phyloP scores from a whole-genome alignment of 2,113 vertebrate species.

The Notarius lentiginosus region DNA sequence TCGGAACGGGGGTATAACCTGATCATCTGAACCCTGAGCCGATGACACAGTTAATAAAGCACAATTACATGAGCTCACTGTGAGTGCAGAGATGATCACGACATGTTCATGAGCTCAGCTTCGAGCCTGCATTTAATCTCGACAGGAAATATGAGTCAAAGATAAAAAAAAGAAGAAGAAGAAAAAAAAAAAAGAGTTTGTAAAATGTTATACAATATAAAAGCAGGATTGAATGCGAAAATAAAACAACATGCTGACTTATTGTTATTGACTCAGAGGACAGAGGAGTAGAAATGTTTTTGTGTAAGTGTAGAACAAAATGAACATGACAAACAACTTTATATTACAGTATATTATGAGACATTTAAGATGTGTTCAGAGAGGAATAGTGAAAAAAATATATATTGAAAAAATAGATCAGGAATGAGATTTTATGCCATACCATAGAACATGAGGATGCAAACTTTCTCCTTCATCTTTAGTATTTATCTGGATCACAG shows the following conservation, averaged over 20 bases:
- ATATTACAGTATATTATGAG: no score
- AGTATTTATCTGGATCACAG: no score
- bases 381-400: no score
- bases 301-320: no score
- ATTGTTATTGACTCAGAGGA: not conserved
- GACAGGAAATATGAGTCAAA: not conserved
- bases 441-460: no score
- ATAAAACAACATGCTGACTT: not conserved
- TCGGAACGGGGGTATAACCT: not conserved
- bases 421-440: no score
- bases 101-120: constrained; percentile 27
- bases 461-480: no score
- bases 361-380: no score
- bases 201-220: not conserved
- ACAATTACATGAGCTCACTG: not conserved
- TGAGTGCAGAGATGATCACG: constrained; percentile 12
- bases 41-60: not conserved
- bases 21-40: not conserved
- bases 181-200: not conserved
- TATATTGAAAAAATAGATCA: no score
- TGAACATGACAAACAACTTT: no score
- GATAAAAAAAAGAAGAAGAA: not conserved
- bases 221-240: not conserved
- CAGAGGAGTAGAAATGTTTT: not conserved
- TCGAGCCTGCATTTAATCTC: not conserved